These are phyloP conservation scores for Caenorhabditis doughertyi DNA, from an alignment of 2,888 invertebrate genomes.

Conservation along the genomic window DNA sequence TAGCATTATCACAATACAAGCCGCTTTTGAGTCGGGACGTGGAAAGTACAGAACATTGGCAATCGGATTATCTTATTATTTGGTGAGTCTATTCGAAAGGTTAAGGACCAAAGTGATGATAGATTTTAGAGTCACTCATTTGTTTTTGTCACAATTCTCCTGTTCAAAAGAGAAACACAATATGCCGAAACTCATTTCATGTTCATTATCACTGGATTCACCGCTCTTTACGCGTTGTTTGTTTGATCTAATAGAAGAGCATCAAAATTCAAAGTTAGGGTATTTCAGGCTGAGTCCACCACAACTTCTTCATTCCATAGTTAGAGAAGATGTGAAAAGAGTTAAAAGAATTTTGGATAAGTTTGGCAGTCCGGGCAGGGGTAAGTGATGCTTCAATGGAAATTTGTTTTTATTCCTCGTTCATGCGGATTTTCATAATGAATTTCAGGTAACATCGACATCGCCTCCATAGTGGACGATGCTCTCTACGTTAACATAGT, in stretches of 20 bases:
- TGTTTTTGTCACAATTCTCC: constrained; percentile 17
- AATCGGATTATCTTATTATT: constrained; percentile 21
- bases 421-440: no score
- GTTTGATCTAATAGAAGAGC: not conserved
- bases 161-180: constrained; percentile 13
- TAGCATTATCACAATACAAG: constrained; percentile 6
- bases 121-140: constrained; percentile 6
- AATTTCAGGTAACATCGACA: not conserved
- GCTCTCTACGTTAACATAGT: constrained; percentile 10
- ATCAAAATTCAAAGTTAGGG: no score
- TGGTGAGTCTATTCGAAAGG: constrained; percentile 4
- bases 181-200: constrained; percentile 27
- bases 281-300: constrained; percentile 2
- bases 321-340: constrained; percentile 9
- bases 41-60: constrained; percentile 16
- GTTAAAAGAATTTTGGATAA: not conserved
- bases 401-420: no score
- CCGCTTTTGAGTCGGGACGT: constrained; percentile 22
- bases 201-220: constrained; percentile 7
- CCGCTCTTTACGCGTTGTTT: not conserved
- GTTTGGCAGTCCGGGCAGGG: not conserved
- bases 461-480: constrained; percentile 17
- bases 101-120: no score
- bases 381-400: not conserved
- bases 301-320: constrained; percentile 5